These are phyloP conservation scores for Armadillidium nasatum DNA, from an alignment of 1,140 invertebrate species.

Conservation along the genomic window DNA sequence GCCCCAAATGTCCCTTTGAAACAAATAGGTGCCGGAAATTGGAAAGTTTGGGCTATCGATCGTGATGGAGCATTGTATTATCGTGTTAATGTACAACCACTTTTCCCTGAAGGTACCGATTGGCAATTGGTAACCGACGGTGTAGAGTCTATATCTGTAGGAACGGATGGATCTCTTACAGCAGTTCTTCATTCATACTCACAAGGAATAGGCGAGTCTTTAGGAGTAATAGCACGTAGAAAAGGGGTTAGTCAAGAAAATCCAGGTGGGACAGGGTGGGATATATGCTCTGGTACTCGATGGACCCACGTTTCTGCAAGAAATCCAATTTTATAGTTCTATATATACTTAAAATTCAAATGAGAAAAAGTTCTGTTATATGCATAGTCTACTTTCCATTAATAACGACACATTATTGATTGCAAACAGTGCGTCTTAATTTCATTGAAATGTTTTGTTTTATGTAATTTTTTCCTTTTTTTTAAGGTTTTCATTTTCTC, in stretches of 20 bases:
- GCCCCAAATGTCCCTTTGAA: constrained; percentile 29
- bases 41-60: constrained; percentile 38
- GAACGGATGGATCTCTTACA: constrained; percentile 62
- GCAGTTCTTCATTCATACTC: constrained; percentile 56
- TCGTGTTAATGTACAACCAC: constrained; percentile 47
- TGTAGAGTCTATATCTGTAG: constrained; percentile 57
- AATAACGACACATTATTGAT: too few species aligned
- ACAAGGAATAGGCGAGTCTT: constrained; percentile 52
- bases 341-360: too few species aligned
- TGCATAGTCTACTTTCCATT: too few species aligned
- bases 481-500: too few species aligned
- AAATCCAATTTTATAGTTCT: constrained; percentile 3
- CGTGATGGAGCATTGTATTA: constrained; percentile 29
- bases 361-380: too few species aligned
- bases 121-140: constrained; percentile 48
- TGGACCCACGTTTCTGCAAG: constrained; percentile 37
- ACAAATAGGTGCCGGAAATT: constrained; percentile 32
- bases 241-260: constrained; percentile 64
- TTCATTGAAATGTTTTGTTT: too few species aligned
- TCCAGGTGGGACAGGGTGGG: constrained; percentile 70
- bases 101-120: constrained; percentile 51
- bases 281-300: constrained; percentile 63
- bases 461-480: too few species aligned
- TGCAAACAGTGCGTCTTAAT: too few species aligned
- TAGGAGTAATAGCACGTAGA: constrained; percentile 61